These are phyloP conservation scores for Itoplectis maculator DNA, from an alignment of 2,888 invertebrate genomes.

Conservation along the genomic window DNA sequence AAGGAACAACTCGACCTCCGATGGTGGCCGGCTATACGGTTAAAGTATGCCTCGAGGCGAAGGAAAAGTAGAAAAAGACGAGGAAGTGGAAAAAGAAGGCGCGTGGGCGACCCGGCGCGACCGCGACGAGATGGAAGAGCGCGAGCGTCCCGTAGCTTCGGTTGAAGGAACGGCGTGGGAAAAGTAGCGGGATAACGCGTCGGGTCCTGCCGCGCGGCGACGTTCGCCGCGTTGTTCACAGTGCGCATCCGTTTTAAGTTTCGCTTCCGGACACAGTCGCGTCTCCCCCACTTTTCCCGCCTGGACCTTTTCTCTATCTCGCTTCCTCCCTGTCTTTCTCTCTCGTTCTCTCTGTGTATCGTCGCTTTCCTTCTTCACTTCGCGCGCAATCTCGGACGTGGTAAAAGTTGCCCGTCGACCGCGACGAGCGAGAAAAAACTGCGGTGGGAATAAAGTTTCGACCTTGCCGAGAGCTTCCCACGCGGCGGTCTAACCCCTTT, in stretches of 20 bases:
- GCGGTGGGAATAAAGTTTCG: conserved; percentile 36
- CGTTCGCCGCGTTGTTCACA: conserved; percentile 54
- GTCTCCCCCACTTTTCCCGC: conserved; percentile 32
- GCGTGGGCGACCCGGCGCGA: neutral
- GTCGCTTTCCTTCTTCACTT: neutral
- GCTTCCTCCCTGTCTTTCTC: no score
- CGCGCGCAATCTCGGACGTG: conserved; percentile 48
- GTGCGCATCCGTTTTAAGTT: conserved; percentile 73
- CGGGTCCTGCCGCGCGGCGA: conserved; percentile 37
- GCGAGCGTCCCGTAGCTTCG: conserved; percentile 25
- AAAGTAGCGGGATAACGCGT: conserved; percentile 36
- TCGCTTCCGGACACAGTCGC: conserved; percentile 60
- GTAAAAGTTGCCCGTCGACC: conserved; percentile 43
- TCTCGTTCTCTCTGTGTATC: neutral
- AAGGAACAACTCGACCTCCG: neutral
- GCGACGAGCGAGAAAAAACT: conserved; percentile 40
- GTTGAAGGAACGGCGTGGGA: neutral
- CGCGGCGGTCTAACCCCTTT: neutral
- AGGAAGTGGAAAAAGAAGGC: neutral
- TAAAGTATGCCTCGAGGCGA: neutral
- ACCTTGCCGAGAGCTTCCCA: conserved; percentile 4
- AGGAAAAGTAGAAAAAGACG: conserved; percentile 12
- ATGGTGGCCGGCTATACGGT: neutral
- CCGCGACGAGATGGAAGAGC: conserved; percentile 38
- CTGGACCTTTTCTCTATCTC: neutral